A percentile compares a stretch with the other conserved stretches of the same genome.
These are phyloP conservation scores for Dryococelus australis DNA, from an alignment of 2,888 invertebrate species.

Conservation along the genomic window DNA sequence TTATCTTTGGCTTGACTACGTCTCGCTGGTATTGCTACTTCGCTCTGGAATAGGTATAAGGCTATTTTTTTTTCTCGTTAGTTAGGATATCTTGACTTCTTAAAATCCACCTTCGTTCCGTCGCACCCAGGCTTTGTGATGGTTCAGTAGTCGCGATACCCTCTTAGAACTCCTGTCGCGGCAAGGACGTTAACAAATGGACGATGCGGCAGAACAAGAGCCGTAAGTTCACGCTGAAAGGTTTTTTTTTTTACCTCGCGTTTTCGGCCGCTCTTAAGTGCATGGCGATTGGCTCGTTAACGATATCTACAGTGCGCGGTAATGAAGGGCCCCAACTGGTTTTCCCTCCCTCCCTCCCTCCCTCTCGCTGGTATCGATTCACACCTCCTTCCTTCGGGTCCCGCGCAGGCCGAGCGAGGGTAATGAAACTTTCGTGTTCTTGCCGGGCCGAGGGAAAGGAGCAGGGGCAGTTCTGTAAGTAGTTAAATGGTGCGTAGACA, in stretches of 20 bases:
- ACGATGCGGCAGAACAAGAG: not conserved
- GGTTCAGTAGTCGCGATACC: too few relatives aligned
- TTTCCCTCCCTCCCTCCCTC: not conserved
- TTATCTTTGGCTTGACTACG: too few relatives aligned
- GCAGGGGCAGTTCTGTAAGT: conserved; percentile 17
- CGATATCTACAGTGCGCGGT: not conserved
- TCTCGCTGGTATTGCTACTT: too few relatives aligned
- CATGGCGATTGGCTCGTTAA: not conserved
- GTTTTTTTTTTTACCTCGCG: not conserved
- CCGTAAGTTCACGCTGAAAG: not conserved
- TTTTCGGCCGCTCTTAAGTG: not conserved
- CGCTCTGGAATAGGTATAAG: too few relatives aligned
- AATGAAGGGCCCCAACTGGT: conserved; percentile 3
- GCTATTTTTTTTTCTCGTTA: too few relatives aligned
- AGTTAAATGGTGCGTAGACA: conserved; percentile 38
- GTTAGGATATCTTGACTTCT: too few relatives aligned
- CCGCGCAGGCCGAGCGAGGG: not conserved
- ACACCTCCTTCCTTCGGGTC: not conserved
- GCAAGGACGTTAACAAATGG: not conserved
- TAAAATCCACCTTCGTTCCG: too few relatives aligned
- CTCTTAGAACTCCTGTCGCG: too few relatives aligned
- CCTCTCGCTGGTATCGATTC: not conserved
- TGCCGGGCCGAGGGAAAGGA: not conserved
- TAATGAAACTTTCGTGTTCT: conserved; percentile 35
- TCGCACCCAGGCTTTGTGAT: too few relatives aligned